phyloP scores from a whole-genome alignment of 1,140 invertebrate genomes.

The Melipona quadrifasciata region DNA sequence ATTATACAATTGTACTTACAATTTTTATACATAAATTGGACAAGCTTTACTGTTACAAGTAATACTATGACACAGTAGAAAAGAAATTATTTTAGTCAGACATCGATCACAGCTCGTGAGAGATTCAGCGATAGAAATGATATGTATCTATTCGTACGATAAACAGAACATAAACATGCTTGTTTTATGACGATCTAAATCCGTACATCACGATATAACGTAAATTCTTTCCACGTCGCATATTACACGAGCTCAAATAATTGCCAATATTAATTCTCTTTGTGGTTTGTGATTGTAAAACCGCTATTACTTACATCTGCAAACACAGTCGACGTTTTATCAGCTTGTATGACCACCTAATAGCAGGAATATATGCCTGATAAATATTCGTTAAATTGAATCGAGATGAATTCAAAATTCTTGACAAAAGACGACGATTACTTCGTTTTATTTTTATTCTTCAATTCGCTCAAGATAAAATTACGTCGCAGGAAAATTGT shows the following conservation, averaged over 20 bases:
- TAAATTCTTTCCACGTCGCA: not conserved
- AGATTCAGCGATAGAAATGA: not conserved
- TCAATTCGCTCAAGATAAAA: not conserved
- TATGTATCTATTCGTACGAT: not conserved
- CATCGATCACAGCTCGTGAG: not conserved
- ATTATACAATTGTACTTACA: no score
- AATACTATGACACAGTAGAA: not conserved
- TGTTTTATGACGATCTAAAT: not conserved
- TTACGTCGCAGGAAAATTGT: not conserved
- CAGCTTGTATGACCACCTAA: not conserved
- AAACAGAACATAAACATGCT: not conserved
- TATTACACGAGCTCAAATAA: not conserved
- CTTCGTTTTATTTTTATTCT: not conserved
- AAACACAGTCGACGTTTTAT: not conserved
- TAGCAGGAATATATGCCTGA: not conserved
- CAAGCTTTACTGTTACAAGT: no score
- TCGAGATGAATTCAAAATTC: slow-evolving; percentile 7
- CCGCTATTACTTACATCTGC: not conserved
- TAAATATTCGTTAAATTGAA: slow-evolving; percentile 11
- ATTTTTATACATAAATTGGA: no score
- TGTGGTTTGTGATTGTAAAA: not conserved
- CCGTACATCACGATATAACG: not conserved
- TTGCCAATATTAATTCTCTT: slow-evolving; percentile 23
- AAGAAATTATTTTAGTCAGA: slow-evolving; percentile 31
- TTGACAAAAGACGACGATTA: not conserved